Evolutionary conservation across 1,140 invertebrate genomes (phyloP).

Genomic region (Goniozus legneri): DNA sequence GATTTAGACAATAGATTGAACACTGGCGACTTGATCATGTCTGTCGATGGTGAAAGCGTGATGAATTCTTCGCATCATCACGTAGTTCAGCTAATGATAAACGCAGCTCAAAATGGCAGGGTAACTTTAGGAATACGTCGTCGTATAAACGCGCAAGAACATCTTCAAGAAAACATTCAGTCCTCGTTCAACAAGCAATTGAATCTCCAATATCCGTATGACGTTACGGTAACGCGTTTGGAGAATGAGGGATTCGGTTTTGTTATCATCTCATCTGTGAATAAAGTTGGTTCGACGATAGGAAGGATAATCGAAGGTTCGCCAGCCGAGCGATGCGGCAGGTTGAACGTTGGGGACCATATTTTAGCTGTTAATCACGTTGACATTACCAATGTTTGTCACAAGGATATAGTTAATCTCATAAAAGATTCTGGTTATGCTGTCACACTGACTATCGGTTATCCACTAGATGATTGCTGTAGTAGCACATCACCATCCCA

Average conservation of each 20-base stretch:
- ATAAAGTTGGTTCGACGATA: slow-evolving; percentile 89
- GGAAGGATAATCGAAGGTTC: slow-evolving; percentile 93
- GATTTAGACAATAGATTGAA: slow-evolving; percentile 81
- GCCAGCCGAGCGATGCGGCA: slow-evolving; percentile 88
- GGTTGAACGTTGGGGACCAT: slow-evolving; percentile 89
- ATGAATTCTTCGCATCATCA: slow-evolving; percentile 84
- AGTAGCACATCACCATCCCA: slow-evolving; percentile 47
- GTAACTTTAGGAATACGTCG: slow-evolving; percentile 71
- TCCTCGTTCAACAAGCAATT: slow-evolving; percentile 35
- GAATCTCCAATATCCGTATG: slow-evolving; percentile 66
- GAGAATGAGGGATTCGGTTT: slow-evolving; percentile 98
- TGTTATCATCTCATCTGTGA: slow-evolving; percentile 96
- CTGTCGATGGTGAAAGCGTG: slow-evolving; percentile 79
- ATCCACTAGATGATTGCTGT: slow-evolving; percentile 60
- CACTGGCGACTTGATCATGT: slow-evolving; percentile 87
- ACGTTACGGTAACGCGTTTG: slow-evolving; percentile 82
- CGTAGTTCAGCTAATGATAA: slow-evolving; percentile 86
- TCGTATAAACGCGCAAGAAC: slow-evolving; percentile 51
- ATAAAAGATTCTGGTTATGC: slow-evolving; percentile 91
- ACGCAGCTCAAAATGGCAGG: slow-evolving; percentile 73
- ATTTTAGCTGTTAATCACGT: slow-evolving; percentile 95
- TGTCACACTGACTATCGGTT: slow-evolving; percentile 85
- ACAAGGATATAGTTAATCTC: slow-evolving; percentile 94
- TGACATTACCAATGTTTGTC: slow-evolving; percentile 87
- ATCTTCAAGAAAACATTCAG: slow-evolving; percentile 38